Evolutionary conservation across 2,113 vertebrate species (phyloP), one percentile per base, ranked within the genome.

Genomic region (Phalacrocorax brasilianus): DNA sequence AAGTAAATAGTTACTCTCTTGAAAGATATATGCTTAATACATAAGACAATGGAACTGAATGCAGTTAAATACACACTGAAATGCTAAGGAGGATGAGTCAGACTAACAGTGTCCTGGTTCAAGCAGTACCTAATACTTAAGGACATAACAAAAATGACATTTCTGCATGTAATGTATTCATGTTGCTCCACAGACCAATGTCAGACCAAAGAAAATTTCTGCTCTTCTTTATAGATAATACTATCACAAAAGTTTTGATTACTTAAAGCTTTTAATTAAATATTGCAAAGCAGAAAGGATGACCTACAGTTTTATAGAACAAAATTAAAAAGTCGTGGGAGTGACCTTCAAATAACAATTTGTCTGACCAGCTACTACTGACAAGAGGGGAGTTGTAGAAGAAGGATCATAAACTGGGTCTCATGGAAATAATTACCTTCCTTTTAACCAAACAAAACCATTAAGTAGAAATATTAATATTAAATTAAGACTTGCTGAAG

Each of bases 191-290:
- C 9, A 55, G 15, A 85, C 22, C 53, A 87, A 55, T 53, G n/a
- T 77, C 68, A 93, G n/a, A 70, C 59, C 30, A 87, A 24, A 85
- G 45, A 78, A 88, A 88, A 84, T 50, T 58, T 85, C 19, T 0
- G 0, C 24, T 61, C 26, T 50, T 76, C 40, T 86, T 89, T 80
- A 65, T 80, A 58, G 40, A 55, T 72, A 84, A 86, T 49, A 70
- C 55, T 78, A 50, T 35, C 35, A 85, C 24, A 71, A 77, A 91
- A 84, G 19, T 14, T 66, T 87, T 74, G 21, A 70, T 38, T 73
- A 11, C 22, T 74, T 77, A 87, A 85, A 85, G 58, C 6, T 88
- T 93, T 83, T 88, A 74, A 93, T 95, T 89, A 91, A 72, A 71
- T 47, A 89, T 8, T 84, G 35, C 79, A 85, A 87, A 93, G n/a